These are phyloP conservation scores for Drosophila elegans DNA, from an alignment of 1,140 invertebrate species.

Conservation along the genomic window DNA sequence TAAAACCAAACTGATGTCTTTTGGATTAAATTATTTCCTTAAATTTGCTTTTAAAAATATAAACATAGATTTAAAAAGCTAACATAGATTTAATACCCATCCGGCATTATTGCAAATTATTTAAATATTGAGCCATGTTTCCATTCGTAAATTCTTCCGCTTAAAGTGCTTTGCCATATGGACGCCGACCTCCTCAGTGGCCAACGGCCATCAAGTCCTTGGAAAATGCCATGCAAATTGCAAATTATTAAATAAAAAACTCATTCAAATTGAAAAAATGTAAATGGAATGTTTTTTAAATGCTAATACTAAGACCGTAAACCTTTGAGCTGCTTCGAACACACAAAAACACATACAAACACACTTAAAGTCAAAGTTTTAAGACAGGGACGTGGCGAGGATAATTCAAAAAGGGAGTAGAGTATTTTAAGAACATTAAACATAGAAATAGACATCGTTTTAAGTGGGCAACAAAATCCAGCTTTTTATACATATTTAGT, in stretches of 20 bases:
- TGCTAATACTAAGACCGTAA: constrained; percentile 53
- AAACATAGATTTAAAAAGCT: no score
- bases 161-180: constrained; percentile 34
- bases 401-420: not conserved
- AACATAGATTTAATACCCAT: no score
- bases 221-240: constrained; percentile 75
- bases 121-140: not conserved
- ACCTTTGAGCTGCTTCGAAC: constrained; percentile 15
- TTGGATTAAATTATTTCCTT: no score
- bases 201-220: constrained; percentile 12
- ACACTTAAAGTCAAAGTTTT: not conserved
- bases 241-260: constrained; percentile 71
- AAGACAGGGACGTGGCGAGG: not conserved
- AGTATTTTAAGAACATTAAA: no score
- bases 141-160: not conserved
- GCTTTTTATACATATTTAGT: no score
- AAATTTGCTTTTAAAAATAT: no score
- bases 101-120: not conserved
- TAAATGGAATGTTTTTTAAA: constrained; percentile 72
- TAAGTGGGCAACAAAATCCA: no score
- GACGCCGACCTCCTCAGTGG: constrained; percentile 29
- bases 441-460: no score
- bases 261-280: constrained; percentile 76
- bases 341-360: not conserved
- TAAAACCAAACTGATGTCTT: no score